phyloP scores from a whole-genome alignment of 2,113 vertebrate species.

The Ahaetulla prasina region DNA sequence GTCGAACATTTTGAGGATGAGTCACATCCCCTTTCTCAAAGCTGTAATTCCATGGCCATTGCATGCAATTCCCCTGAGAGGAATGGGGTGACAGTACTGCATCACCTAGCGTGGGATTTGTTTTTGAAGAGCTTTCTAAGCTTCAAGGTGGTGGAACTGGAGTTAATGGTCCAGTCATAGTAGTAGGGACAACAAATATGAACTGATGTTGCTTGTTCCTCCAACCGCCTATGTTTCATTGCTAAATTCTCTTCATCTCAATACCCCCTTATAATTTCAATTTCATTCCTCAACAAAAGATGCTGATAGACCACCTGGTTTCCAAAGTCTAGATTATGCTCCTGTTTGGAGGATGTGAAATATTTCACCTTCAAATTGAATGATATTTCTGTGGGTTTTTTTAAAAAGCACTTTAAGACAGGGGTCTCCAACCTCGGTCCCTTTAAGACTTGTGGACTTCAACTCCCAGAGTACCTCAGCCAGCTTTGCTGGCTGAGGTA shows the following conservation, averaged over 20 bases:
- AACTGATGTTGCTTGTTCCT: background rate
- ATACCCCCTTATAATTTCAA: background rate
- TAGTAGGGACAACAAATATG: background rate
- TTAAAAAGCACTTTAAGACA: too few species aligned
- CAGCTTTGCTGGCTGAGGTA: too few species aligned
- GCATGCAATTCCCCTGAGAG: background rate
- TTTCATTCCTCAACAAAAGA: background rate
- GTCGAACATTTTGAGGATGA: background rate
- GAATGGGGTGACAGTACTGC: background rate
- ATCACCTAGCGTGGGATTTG: background rate
- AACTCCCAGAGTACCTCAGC: too few species aligned
- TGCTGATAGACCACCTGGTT: background rate
- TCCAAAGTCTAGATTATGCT: background rate
- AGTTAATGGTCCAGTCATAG: background rate
- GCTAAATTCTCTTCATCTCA: background rate
- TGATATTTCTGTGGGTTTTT: background rate
- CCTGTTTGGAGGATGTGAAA: background rate
- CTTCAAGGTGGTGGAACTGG: background rate
- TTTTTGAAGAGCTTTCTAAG: background rate
- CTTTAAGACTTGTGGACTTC: too few species aligned
- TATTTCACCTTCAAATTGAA: background rate
- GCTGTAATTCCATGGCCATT: background rate
- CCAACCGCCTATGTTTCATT: background rate
- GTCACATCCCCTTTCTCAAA: background rate
- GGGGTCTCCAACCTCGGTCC: too few species aligned